phyloP scores from a whole-genome alignment of 1,140 invertebrate genomes.

The Trachymyrmex septentrionalis region DNA sequence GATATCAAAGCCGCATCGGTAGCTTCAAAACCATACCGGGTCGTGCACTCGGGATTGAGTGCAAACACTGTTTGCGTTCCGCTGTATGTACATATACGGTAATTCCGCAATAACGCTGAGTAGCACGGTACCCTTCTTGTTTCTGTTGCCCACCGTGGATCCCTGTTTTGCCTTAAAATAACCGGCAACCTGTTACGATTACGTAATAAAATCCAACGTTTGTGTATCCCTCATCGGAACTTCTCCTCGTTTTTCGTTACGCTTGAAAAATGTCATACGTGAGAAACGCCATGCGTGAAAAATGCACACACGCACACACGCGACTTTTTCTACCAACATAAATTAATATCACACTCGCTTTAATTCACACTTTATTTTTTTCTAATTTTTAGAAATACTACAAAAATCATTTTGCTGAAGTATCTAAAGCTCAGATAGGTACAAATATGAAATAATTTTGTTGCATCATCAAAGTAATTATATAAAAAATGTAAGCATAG shows the following conservation, averaged over 20 bases:
- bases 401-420: no score
- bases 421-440: no score
- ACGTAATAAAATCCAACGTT: conserved; percentile 65
- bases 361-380: no score
- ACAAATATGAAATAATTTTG: no score
- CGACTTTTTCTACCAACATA: no score
- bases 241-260: not conserved
- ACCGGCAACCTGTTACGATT: conserved; percentile 69
- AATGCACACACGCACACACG: not conserved
- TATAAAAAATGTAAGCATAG: no score
- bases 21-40: conserved; percentile 60
- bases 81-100: conserved; percentile 59
- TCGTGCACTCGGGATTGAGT: conserved; percentile 54
- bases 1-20: conserved; percentile 64
- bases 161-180: conserved; percentile 55
- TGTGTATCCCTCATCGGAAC: not conserved
- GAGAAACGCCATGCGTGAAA: not conserved
- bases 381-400: no score
- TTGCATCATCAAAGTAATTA: no score
- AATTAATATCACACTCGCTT: no score
- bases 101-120: conserved; percentile 75
- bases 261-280: no score
- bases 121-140: conserved; percentile 42
- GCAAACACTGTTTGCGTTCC: conserved; percentile 67
- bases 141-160: not conserved